Conservation (phyloP, 1,140 invertebrate genomes). For the Saxidomus purpurata region DNA sequence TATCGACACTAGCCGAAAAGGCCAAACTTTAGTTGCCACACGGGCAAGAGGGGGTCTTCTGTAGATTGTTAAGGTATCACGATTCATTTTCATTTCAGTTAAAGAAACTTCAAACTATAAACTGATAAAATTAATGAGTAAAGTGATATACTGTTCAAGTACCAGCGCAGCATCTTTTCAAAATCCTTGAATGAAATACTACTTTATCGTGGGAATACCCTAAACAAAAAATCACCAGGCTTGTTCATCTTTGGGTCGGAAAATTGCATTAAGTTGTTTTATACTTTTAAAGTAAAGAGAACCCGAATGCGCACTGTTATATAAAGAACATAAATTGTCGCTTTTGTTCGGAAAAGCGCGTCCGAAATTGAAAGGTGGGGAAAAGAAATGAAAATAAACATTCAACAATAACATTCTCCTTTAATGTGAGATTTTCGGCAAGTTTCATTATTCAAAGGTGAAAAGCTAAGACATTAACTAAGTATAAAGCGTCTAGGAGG, state of each 20-base stretch:
- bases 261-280: conserved; percentile 13
- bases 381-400: conserved; percentile 35
- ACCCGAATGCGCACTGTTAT: not conserved
- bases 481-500: not conserved
- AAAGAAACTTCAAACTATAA: too few relatives aligned
- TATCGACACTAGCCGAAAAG: too few relatives aligned
- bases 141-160: too few relatives aligned
- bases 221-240: not conserved
- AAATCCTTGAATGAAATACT: too few relatives aligned
- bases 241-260: not conserved
- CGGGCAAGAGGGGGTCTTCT: too few relatives aligned
- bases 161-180: too few relatives aligned
- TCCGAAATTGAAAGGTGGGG: conserved; percentile 46
- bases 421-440: conserved; percentile 56
- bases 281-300: not conserved
- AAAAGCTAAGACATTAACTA: conserved; percentile 47
- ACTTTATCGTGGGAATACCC: conserved; percentile 10
- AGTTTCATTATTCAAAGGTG: conserved; percentile 60
- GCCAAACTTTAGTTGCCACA: too few relatives aligned
- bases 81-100: too few relatives aligned
- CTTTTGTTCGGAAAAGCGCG: conserved; percentile 31
- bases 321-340: conserved; percentile 42
- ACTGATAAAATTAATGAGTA: too few relatives aligned
- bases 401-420: conserved; percentile 40
- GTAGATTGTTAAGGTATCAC: too few relatives aligned